These are phyloP conservation scores for Melanotaenia pygmaea DNA, from an alignment of 2,797 vertebrate genomes.

Conservation along the genomic window DNA sequence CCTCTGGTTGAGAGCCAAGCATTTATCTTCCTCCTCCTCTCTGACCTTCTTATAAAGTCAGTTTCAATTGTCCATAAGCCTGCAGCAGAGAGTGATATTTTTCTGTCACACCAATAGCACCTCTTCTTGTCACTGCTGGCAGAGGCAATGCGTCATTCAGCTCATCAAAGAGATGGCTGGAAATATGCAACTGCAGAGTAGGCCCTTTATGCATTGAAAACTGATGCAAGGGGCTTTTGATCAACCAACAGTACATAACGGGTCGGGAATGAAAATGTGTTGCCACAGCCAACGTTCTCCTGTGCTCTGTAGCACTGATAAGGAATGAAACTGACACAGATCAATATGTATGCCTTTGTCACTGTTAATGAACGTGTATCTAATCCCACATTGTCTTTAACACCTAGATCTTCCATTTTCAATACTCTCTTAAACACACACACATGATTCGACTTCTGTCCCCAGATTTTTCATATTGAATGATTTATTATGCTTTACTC, in stretches of 20 bases:
- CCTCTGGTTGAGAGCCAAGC: too few relatives aligned
- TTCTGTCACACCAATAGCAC: too few relatives aligned
- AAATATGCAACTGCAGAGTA: background rate
- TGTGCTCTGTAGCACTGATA: background rate
- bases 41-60: too few relatives aligned
- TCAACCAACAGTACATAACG: background rate
- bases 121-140: too few relatives aligned
- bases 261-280: background rate
- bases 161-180: background rate
- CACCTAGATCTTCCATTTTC: conserved; percentile 5
- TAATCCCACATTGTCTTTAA: background rate
- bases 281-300: background rate
- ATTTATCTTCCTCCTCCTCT: too few relatives aligned
- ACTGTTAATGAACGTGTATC: conserved; percentile 25
- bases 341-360: conserved; percentile 40
- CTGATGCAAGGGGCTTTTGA: background rate
- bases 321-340: conserved; percentile 5
- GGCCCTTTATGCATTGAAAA: background rate
- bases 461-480: conserved; percentile 14
- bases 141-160: background rate
- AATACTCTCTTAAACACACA: background rate
- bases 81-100: too few relatives aligned
- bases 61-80: too few relatives aligned
- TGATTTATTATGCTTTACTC: conserved; percentile 29
- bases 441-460: background rate